Percentiles rank a stretch among this genome's conserved stretches.
Evolutionary conservation across 2,797 vertebrate genomes (phyloP).

Genomic region (Psittacula echo): DNA sequence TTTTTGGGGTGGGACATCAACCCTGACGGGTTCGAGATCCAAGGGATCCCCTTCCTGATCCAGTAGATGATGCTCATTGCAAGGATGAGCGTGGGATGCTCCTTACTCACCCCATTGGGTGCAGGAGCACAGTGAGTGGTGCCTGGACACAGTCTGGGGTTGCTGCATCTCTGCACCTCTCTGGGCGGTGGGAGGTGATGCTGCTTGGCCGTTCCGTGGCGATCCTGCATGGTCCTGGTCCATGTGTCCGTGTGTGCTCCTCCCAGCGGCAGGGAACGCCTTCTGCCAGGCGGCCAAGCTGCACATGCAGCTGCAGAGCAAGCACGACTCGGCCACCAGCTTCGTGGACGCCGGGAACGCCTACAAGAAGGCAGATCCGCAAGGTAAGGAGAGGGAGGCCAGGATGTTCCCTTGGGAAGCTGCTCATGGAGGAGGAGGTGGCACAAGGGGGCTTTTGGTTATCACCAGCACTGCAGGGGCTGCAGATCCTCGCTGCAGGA

Average conservation of each 20-base stretch:
- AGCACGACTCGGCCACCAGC: constrained; percentile 95
- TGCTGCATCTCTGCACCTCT: background rate
- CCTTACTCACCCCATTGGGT: background rate
- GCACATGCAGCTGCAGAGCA: constrained; percentile 98
- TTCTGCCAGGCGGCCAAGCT: constrained; percentile 96
- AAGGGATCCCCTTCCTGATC: background rate
- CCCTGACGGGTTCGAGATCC: fast-evolving
- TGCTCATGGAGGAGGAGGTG: background rate
- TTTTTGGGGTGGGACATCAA: background rate
- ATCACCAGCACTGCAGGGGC: background rate
- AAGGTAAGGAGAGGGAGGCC: constrained; percentile 80
- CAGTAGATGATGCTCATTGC: background rate
- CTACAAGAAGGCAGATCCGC: constrained; percentile 96
- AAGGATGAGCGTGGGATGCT: background rate
- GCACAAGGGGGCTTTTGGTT: fast-evolving
- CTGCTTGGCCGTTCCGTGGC: background rate
- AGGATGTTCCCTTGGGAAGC: background rate
- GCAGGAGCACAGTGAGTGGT: background rate
- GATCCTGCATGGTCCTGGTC: background rate
- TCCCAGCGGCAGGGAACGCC: constrained; percentile 90
- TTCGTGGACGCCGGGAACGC: constrained; percentile 98
- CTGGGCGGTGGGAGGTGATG: fast-evolving
- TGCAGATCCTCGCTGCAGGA: background rate
- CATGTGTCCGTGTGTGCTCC: background rate
- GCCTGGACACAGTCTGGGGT: background rate